Evolutionary conservation across 2,797 vertebrate species (phyloP).

Genomic region (Stomatorhinus walkeri): DNA sequence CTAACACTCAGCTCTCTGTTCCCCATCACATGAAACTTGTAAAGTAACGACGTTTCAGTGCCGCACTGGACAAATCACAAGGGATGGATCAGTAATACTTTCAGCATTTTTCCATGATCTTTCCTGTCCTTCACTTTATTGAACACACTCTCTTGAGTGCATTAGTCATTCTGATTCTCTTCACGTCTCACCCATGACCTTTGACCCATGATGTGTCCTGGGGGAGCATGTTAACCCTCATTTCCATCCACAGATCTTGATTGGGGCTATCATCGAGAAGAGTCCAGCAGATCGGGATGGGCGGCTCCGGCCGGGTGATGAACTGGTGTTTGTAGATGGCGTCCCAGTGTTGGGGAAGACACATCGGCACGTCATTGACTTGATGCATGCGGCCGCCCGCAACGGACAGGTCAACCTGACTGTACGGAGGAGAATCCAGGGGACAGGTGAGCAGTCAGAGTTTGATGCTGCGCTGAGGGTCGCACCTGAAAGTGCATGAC

Average conservation of each 20-base stretch:
- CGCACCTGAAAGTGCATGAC: neutral
- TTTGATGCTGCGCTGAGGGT: neutral
- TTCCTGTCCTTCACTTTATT: neutral
- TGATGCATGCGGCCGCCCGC: slow-evolving; percentile 92
- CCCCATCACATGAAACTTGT: neutral
- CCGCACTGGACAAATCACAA: neutral
- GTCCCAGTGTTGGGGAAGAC: slow-evolving; percentile 91
- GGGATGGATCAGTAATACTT: neutral
- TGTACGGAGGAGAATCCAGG: slow-evolving; percentile 80
- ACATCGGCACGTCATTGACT: slow-evolving; percentile 93
- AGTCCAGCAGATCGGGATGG: slow-evolving; percentile 93
- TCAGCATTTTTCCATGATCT: neutral
- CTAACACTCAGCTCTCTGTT: neutral
- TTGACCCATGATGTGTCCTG: neutral
- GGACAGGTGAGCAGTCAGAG: slow-evolving; percentile 59
- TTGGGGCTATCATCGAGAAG: slow-evolving; percentile 94
- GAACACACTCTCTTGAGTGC: neutral
- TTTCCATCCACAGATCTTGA: slow-evolving; percentile 74
- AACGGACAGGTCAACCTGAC: slow-evolving; percentile 92
- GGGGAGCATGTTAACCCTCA: slow-evolving; percentile 12
- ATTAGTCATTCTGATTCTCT: neutral
- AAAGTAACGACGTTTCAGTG: neutral
- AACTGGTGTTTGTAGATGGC: slow-evolving; percentile 88
- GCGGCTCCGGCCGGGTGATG: slow-evolving; percentile 86
- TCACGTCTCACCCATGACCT: neutral